Percentiles rank a stretch among this genome's conserved stretches.
phyloP scores from a whole-genome alignment of 2,888 invertebrate genomes.

The Arrhopalites spinosus region DNA sequence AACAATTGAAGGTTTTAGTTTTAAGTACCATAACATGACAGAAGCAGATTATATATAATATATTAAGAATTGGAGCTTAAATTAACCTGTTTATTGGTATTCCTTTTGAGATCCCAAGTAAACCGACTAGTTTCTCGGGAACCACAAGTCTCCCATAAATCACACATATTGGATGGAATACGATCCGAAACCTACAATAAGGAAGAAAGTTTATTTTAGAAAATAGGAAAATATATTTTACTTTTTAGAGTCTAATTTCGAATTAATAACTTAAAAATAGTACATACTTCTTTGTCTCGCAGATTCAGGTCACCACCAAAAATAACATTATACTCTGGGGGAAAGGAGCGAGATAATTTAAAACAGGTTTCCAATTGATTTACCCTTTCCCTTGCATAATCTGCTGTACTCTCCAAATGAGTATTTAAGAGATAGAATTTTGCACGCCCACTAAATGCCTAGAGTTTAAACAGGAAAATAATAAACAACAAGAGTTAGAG shows the following conservation, averaged over 20 bases:
- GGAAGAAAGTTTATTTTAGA: not conserved
- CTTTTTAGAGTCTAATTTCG: no score
- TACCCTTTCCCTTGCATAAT: slow-evolving; percentile 60
- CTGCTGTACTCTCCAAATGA: slow-evolving; percentile 65
- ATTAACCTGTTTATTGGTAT: slow-evolving; percentile 62
- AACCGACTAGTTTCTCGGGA: slow-evolving; percentile 62
- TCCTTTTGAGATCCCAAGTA: slow-evolving; percentile 66
- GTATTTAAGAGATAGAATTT: slow-evolving; percentile 63
- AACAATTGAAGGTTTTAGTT: not conserved
- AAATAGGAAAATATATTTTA: not conserved
- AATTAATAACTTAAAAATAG: no score
- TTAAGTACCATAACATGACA: no score
- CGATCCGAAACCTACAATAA: slow-evolving; percentile 59
- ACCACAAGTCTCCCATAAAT: slow-evolving; percentile 65
- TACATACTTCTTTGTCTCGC: slow-evolving; percentile 64
- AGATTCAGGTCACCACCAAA: slow-evolving; percentile 68
- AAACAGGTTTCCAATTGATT: slow-evolving; percentile 61
- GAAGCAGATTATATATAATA: no score
- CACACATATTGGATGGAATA: slow-evolving; percentile 60
- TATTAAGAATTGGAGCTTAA: not conserved
- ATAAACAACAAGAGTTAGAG: not conserved
- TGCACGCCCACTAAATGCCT: slow-evolving; percentile 59
- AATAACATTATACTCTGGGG: slow-evolving; percentile 60
- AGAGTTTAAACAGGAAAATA: no score
- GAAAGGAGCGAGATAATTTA: slow-evolving; percentile 48